phyloP scores from a whole-genome alignment of 2,797 vertebrate species.

The Xiphophorus birchmanni region DNA sequence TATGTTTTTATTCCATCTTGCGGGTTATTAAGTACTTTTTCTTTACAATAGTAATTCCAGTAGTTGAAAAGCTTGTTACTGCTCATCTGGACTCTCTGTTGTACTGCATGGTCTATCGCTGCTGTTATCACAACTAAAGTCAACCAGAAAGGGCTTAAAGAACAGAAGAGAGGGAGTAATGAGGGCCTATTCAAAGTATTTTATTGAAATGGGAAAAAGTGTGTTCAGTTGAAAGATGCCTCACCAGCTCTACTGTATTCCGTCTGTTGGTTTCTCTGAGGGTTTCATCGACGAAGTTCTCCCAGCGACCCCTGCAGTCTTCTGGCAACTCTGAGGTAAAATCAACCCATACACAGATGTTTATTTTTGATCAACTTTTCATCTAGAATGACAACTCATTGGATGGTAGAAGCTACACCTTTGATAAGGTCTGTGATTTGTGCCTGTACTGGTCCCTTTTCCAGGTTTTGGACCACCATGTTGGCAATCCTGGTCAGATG shows the following conservation, averaged over 20 bases:
- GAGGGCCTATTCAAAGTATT: not conserved
- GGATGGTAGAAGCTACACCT: conserved; percentile 74
- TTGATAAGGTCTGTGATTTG: conserved; percentile 90
- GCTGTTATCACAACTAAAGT: not conserved
- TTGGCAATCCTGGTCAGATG: conserved; percentile 97
- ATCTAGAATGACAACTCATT: not conserved
- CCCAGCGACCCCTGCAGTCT: conserved; percentile 95
- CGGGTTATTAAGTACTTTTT: not conserved
- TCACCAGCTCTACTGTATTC: conserved; percentile 95
- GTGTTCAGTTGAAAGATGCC: conserved; percentile 14
- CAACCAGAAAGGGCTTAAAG: not conserved
- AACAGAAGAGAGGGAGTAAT: not conserved
- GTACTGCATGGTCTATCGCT: conserved; percentile 1
- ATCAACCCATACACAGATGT: not conserved
- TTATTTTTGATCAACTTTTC: not conserved
- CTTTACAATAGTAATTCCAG: not conserved
- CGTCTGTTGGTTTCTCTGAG: conserved; percentile 93
- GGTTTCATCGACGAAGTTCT: conserved; percentile 94
- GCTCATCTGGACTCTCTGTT: conserved; percentile 21
- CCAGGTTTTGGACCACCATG: conserved; percentile 93
- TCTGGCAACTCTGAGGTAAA: conserved; percentile 88
- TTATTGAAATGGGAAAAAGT: not conserved
- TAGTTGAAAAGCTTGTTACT: not conserved
- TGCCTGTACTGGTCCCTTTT: conserved; percentile 89
- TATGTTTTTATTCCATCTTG: conserved; percentile 1